A percentile compares a stretch with the other conserved stretches of the same genome.
Evolutionary conservation across 2,113 vertebrate genomes (phyloP).

Genomic region (Rattus rattus): DNA sequence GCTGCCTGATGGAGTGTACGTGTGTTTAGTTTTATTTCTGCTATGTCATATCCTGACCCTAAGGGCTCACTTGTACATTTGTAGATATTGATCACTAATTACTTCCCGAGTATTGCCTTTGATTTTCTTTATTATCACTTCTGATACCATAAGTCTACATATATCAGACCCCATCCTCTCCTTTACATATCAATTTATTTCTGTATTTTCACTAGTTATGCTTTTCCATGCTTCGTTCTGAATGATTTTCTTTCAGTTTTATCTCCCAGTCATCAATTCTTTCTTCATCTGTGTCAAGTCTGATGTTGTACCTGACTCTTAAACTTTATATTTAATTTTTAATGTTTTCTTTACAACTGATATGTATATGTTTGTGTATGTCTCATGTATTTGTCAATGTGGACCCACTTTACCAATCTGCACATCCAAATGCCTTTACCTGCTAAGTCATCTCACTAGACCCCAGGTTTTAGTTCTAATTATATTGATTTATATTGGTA

Average conservation of each 20-base stretch:
- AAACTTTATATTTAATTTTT: background rate
- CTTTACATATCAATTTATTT: slow-evolving; percentile 10
- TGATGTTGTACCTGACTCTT: background rate
- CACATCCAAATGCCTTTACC: background rate
- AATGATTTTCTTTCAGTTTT: slow-evolving; percentile 57
- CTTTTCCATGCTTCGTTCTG: slow-evolving; percentile 27
- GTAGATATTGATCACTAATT: slow-evolving; percentile 30
- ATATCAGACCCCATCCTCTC: background rate
- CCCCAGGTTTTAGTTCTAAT: background rate
- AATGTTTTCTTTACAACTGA: background rate
- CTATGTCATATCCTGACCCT: background rate
- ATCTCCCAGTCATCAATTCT: slow-evolving; percentile 62
- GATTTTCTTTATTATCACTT: slow-evolving; percentile 22
- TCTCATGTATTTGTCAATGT: background rate
- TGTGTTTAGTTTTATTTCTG: slow-evolving; percentile 26
- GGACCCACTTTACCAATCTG: background rate
- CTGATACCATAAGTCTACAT: background rate
- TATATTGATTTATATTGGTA: background rate
- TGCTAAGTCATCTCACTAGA: background rate
- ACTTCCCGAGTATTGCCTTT: slow-evolving; percentile 1
- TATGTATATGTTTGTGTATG: too few species aligned
- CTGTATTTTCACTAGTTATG: background rate
- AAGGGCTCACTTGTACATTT: background rate
- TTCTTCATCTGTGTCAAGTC: slow-evolving; percentile 40
- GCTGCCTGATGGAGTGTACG: background rate